Evolutionary conservation across 2,797 vertebrate genomes (phyloP), one percentile per base, ranked within the genome.

Genomic region (Setipinna tenuifilis): DNA sequence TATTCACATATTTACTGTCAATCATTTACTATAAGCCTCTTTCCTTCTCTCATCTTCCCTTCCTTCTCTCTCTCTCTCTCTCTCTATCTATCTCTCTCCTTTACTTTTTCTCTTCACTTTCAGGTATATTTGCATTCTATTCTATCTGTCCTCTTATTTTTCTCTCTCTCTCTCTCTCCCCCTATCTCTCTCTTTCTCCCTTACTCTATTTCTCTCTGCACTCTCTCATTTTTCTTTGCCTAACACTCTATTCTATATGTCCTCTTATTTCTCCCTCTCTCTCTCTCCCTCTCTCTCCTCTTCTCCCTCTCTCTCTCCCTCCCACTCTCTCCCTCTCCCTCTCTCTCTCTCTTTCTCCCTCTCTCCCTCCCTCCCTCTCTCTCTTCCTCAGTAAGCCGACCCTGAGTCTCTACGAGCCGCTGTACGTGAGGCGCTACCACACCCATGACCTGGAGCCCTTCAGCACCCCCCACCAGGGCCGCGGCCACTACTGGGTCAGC

Each of bases 401-500:
- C 6, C 89, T 92, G 82, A 89, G 78, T 82, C 82, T 91, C 62
- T 88, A 91, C 3, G 80, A 93, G 87, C 92, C 90, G 0, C 88
- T 92, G 65, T 92, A 87, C 0, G 3, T 85, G 57, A 90, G 90
- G 82, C 82, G 86, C 61, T 91, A 88, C 85, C 87, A 85, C 78
- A 87, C 71, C 21, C 86, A 83, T 0, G 87, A 90, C 82, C 83
- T 92, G 81, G 75, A 84, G 17, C 88, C 82, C 35, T 92, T 91
- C 89, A 87, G 84, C 84, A 90, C 87, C 5, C 91, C 85, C 0
- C 93, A 94, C 87, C 90, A 91, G 85, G 92, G 90, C n/a, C 90
- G 87, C n/a, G 89, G 90, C 0, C 88, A 88, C 0, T 93, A 88
- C 88, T 93, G 93, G 92, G 90, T 88, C 86, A 93, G 93, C 41